Evolutionary conservation across 2,797 vertebrate genomes (phyloP).

Genomic region (Gambelia wislizenii): DNA sequence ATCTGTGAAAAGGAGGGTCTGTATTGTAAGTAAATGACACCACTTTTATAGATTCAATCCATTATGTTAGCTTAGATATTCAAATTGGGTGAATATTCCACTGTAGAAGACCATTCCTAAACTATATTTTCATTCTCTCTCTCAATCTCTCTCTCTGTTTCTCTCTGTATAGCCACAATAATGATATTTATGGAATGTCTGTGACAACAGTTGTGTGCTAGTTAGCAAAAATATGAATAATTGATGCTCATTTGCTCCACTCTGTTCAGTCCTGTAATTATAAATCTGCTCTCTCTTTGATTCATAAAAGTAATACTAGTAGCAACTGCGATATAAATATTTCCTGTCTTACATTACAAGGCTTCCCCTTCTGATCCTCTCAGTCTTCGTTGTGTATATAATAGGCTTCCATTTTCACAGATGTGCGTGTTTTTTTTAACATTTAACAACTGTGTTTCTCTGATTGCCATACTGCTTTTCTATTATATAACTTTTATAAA

Average conservation of each 20-base stretch:
- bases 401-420: too few species aligned
- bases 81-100: not conserved
- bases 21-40: not conserved
- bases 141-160: too few species aligned
- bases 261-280: not conserved
- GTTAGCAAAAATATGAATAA: not conserved
- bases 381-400: too few species aligned
- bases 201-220: not conserved
- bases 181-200: not conserved
- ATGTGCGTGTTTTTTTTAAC: too few species aligned
- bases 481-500: not conserved
- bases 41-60: not conserved
- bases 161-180: too few species aligned
- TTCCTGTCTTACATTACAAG: not conserved
- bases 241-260: not conserved
- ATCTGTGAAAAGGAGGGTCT: too few species aligned
- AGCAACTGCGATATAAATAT: not conserved
- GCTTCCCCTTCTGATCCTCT: constrained; percentile 1
- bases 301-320: not conserved
- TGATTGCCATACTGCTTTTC: too few species aligned
- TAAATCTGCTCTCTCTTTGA: not conserved
- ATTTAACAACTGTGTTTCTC: not conserved
- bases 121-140: too few species aligned
- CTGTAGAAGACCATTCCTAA: not conserved
- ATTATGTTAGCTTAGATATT: not conserved